Evolutionary conservation across 2,113 vertebrate species (phyloP).

Genomic region (Stegostoma tigrinum): DNA sequence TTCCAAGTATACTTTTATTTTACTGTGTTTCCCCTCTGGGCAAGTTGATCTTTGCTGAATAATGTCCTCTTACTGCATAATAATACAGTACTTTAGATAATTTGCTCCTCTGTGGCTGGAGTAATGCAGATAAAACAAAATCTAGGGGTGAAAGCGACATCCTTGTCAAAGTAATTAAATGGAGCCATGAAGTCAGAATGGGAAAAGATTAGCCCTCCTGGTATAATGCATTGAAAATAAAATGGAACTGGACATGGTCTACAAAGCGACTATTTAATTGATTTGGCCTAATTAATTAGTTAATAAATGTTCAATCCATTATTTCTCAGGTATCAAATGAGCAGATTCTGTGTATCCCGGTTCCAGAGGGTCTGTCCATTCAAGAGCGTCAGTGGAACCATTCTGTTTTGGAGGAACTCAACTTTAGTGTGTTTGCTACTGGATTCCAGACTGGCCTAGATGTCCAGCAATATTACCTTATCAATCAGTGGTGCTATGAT

Average conservation of each 20-base stretch:
- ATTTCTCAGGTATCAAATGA: constrained; percentile 22
- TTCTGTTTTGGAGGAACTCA: neutral
- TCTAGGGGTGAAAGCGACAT: neutral
- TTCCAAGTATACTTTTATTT: no score
- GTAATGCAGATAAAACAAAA: neutral
- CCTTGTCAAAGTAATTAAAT: neutral
- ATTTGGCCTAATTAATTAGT: neutral
- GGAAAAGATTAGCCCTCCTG: neutral
- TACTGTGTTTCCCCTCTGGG: no score
- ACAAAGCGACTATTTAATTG: neutral
- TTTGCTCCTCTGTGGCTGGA: neutral
- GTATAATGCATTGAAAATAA: no score
- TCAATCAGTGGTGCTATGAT: constrained; percentile 39
- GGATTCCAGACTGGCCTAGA: constrained; percentile 33
- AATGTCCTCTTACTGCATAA: neutral
- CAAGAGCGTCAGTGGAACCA: neutral
- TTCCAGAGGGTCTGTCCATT: neutral
- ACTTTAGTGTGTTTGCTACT: neutral
- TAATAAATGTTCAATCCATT: neutral
- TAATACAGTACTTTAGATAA: neutral
- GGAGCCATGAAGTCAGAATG: neutral
- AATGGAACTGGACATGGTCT: neutral
- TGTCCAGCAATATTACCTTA: constrained; percentile 35
- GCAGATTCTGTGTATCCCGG: constrained; percentile 38
- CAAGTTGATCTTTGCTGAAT: neutral